Evolutionary conservation across 2,797 vertebrate species (phyloP), one percentile per base, ranked within the genome.

Genomic region (Melanotaenia pygmaea): DNA sequence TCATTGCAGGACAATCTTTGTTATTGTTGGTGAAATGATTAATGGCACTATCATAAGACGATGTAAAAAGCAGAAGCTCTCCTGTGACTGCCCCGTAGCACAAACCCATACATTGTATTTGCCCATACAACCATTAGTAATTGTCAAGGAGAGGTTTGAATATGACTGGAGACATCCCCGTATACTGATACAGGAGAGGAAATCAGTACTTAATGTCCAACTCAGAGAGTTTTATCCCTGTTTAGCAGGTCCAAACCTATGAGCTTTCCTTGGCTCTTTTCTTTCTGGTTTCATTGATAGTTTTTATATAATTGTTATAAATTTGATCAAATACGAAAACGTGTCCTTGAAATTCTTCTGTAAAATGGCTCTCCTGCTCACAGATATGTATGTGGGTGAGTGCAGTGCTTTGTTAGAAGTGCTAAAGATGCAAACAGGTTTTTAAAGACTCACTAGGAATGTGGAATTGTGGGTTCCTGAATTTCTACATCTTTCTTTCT

Each of bases 11-110:
- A 66, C 59, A 8, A 61, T 43, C 37, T 11, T 4, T 37, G 26
- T 54, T 56, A 67, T 80, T 83, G 80, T 70, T 78, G 74, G 77
- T 77, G 51, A 77, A 85, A 76, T 86, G 82, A 90, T 85, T 83
- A 72, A 86, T 90, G 88, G 74, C 64, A 59, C 60, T 45, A 6
- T 4, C 61, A 67, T 4, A 5, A 76, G 79, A 75, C 76, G 45
- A 73, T 64, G 37, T 66, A 71, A 59, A 63, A 75, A 65, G 71
- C 53, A 64, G 64, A 65, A 10, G 28, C 51, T 84, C 86, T 67
- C 79, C 40, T 70, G 76, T 68, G 80, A 70, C 61, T 67, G 37
- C 28, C 8, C n/a, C 50, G 28, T 62, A 53, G 59, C 14, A 12
- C 40, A 84, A 38, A 74, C 56, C 28, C 28, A 28, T 28, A 43